A percentile compares a stretch with the other conserved stretches of the same genome.
phyloP scores from a whole-genome alignment of 2,888 invertebrate genomes.

The Auanema freiburgensis region DNA sequence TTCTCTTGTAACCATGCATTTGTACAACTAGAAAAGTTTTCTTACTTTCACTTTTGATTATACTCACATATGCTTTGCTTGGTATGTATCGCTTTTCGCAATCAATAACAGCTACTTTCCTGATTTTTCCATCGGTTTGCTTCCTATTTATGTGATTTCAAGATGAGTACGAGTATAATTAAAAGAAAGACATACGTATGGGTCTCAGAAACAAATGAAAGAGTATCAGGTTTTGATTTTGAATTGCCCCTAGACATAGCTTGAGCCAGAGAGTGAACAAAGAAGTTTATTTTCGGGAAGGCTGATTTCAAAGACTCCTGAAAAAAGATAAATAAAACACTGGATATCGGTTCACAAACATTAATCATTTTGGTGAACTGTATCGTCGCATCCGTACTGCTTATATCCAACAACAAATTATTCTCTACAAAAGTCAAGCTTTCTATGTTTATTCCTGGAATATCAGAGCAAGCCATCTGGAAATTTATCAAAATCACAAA shows the following conservation, averaged over 20 bases:
- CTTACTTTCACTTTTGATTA: background rate
- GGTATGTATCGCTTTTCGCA: slow-evolving; percentile 94
- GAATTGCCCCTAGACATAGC: slow-evolving; percentile 29
- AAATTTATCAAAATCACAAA: slow-evolving; percentile 16
- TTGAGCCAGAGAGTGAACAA: slow-evolving; percentile 90
- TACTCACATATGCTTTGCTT: slow-evolving; percentile 88
- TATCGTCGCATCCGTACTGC: slow-evolving; percentile 89
- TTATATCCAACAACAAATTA: slow-evolving; percentile 83
- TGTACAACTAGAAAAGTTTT: slow-evolving; percentile 52
- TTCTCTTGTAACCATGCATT: slow-evolving; percentile 45
- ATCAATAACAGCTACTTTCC: slow-evolving; percentile 81
- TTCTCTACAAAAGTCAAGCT: slow-evolving; percentile 89
- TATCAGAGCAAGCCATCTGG: slow-evolving; percentile 87
- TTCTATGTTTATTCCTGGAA: slow-evolving; percentile 85
- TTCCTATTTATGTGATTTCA: slow-evolving; percentile 39
- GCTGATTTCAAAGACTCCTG: slow-evolving; percentile 43
- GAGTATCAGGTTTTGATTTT: slow-evolving; percentile 66
- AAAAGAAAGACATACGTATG: slow-evolving; percentile 77
- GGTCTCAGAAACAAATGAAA: slow-evolving; percentile 90
- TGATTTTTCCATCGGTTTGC: slow-evolving; percentile 82
- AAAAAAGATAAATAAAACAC: too few species aligned
- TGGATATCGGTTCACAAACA: too few species aligned
- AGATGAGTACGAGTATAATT: too few species aligned
- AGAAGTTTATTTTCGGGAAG: slow-evolving; percentile 91
- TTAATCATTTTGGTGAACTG: slow-evolving; percentile 77